Evolutionary conservation across 2,113 vertebrate genomes (phyloP).

Genomic region (Uria lomvia): DNA sequence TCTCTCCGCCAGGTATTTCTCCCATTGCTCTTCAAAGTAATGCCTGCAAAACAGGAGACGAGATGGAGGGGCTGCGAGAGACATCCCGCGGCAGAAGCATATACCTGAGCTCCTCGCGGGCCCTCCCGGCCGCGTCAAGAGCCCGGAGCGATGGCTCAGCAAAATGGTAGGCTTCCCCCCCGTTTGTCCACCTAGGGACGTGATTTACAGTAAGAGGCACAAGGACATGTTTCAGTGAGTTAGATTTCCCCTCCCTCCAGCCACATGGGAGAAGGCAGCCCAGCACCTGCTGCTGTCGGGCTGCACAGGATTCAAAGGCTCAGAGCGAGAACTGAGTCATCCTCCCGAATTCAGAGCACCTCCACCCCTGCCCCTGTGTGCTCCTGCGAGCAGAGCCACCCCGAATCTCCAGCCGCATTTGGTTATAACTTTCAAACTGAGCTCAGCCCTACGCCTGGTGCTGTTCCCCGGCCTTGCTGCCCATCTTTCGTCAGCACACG

Average conservation of each 20-base stretch:
- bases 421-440: constrained; percentile 42
- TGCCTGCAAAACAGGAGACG: constrained; percentile 43
- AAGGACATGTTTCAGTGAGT: neutral
- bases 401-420: neutral
- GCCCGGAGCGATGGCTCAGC: fast-evolving
- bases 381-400: neutral
- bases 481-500: neutral
- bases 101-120: fast-evolving
- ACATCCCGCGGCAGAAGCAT: fast-evolving
- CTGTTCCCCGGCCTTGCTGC: neutral
- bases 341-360: neutral
- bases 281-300: neutral
- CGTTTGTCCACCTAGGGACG: neutral
- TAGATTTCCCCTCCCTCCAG: constrained; percentile 33
- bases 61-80: neutral
- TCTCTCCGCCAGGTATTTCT: constrained; percentile 72
- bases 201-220: constrained; percentile 48
- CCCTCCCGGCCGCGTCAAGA: fast-evolving
- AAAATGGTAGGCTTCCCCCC: neutral
- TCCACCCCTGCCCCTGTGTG: neutral
- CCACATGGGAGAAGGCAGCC: constrained; percentile 2
- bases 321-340: constrained; percentile 49
- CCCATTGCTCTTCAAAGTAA: constrained; percentile 79
- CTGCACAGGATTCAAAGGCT: constrained; percentile 24
- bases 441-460: neutral